Evolutionary conservation across 1,140 invertebrate species (phyloP), one percentile per base, ranked within the genome.

Genomic region (Phymastichus coffea): DNA sequence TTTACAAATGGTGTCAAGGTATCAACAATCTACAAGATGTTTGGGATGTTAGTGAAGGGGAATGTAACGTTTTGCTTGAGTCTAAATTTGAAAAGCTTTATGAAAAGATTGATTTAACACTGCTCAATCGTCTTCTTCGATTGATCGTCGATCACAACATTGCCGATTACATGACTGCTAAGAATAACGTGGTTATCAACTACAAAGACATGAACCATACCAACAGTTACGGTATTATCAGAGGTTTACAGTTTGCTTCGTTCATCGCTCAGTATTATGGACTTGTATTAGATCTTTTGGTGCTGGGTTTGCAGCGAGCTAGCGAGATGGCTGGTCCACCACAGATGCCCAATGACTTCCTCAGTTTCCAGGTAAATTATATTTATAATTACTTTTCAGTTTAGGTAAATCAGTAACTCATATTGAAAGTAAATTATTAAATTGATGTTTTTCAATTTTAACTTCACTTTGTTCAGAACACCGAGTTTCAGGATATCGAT

Each of bases 181-280:
- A 99, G 75, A 99, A 99, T 78, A 99, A 99, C 79, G 95, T 99
- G 22, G 93, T 98, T 20, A 99, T 99, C 55, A 99, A 99, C 80
- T 99, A 99, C 77, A 99, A 99, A 84, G 97, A 99, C 71, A 99
- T 99, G 97, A 99, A 99, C 78, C 97, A 99, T 73, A 99, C 95
- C 1, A 99, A 99, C 84, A 92, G 90, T 70, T 99, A 98, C 73
- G 97, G 97, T 49, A 98, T 99, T 48, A 99, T 99, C 63, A 84
- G 98, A 44, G 97, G 98, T 28, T 81, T 99, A 2, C 98, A 99
- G 79, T 99, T 99, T 81, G 93, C 97, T 0, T 99, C 97, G 0
- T 99, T 99, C 75, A 93, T 99, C 56, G 95, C 97, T 0, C 97
- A 99, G 76, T 99, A 98, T 81, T 98, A 98, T 72, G 94, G 94